Evolutionary conservation across 2,797 vertebrate species (phyloP), one percentile per base, ranked within the genome.

Genomic region (Urophycis tenuis): DNA sequence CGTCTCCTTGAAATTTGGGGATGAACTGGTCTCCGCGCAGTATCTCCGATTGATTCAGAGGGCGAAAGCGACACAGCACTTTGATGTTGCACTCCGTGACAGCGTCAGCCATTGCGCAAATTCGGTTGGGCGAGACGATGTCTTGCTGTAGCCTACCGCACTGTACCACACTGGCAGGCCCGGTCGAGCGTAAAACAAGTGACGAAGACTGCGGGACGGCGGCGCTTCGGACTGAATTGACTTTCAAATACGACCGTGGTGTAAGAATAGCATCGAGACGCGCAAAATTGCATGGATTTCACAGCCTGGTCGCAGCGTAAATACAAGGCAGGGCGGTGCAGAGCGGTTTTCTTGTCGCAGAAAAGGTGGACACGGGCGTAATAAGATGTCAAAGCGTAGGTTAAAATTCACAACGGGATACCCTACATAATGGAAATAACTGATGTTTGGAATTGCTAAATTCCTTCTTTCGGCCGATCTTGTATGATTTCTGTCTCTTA

Each of bases 41-140:
- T 33, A 96, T 94, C 92, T 98, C 96, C 3, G 96, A 89, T 90
- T 96, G 94, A 85, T 96, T 98, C 72, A 98, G 92, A 2, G 96
- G 96, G 67, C 96, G 94, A 87, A 98, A 97, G 76, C 96, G 94
- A 92, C 96, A 98, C 81, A 98, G 92, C 90, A 98, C 96, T 90
- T 97, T 97, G 82, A 98, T 98, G 90, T 96, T 98, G 86, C 96
- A 98, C 84, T 96, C 96, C 73, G 93, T 90, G 86, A 90, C 90
- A 79, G 92, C 86, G 71, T 97, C 95, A 82, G 95, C 94, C 96
- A 98, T 97, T 82, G 90, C 89, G 90, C 87, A 89, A 89, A 85
- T 87, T 87, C 17, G 67, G 19, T 75, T 78, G 84, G 79, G 84
- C 82, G 73, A 83, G 74, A 78, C 70, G 73, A 74, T 49, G 79